These are phyloP conservation scores for Danaus chrysippus DNA, from an alignment of 2,888 invertebrate genomes.

Conservation along the genomic window DNA sequence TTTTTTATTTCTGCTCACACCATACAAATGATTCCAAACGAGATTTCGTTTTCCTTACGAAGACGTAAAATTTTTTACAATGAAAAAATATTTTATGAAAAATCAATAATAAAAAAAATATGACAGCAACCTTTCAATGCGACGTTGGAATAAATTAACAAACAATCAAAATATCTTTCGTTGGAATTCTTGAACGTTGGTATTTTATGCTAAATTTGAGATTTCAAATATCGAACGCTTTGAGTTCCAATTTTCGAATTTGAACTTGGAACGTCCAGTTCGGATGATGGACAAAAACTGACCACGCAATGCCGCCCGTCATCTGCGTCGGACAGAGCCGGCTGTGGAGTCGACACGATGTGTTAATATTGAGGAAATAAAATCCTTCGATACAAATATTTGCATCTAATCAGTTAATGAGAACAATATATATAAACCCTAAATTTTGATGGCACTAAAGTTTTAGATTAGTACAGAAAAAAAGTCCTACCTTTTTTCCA, in stretches of 20 bases:
- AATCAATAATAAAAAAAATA: background rate
- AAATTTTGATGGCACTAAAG: too few species aligned
- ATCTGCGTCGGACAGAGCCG: slow-evolving; percentile 55
- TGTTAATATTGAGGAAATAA: slow-evolving; percentile 23
- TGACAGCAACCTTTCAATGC: background rate
- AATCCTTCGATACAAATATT: background rate
- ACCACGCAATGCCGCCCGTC: slow-evolving; percentile 72
- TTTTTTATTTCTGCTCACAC: too few species aligned
- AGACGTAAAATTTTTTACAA: background rate
- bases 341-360: slow-evolving; percentile 40
- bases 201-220: slow-evolving; percentile 67
- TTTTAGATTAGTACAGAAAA: too few species aligned
- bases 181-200: slow-evolving; percentile 41
- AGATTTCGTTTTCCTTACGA: too few species aligned
- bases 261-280: slow-evolving; percentile 79
- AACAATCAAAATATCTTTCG: slow-evolving; percentile 35
- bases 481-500: too few species aligned
- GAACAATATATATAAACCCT: too few species aligned
- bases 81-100: background rate
- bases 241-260: slow-evolving; percentile 77
- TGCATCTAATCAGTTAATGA: background rate
- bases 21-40: too few species aligned
- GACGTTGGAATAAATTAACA: slow-evolving; percentile 30
- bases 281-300: slow-evolving; percentile 75
- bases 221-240: slow-evolving; percentile 73